These are phyloP conservation scores for Stenodera caucasica DNA, from an alignment of 2,888 invertebrate genomes.

Conservation along the genomic window DNA sequence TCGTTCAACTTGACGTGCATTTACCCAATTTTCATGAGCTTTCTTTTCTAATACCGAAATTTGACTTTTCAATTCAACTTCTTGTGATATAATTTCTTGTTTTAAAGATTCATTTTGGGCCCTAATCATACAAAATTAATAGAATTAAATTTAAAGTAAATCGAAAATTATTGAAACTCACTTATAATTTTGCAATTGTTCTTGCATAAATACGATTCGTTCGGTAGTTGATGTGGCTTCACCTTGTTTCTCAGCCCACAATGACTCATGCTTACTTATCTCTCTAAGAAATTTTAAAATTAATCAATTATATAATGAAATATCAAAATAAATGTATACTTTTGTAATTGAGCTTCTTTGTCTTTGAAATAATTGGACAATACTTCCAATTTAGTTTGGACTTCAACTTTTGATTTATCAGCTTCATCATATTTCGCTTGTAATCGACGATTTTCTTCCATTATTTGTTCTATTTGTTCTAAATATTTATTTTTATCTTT, in stretches of 20 bases:
- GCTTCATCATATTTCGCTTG: slow-evolving; percentile 65
- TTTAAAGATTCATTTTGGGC: slow-evolving; percentile 67
- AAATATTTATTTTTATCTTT: slow-evolving; percentile 56
- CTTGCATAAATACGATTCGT: slow-evolving; percentile 74
- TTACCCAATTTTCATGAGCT: slow-evolving; percentile 84
- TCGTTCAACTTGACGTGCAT: slow-evolving; percentile 78
- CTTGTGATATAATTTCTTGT: slow-evolving; percentile 84
- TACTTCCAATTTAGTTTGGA: slow-evolving; percentile 81
- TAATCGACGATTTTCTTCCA: slow-evolving; percentile 60
- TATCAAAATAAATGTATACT: slow-evolving; percentile 60
- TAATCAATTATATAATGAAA: slow-evolving; percentile 10
- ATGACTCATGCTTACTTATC: slow-evolving; percentile 71
- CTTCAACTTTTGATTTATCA: slow-evolving; percentile 74
- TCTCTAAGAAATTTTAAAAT: slow-evolving; percentile 66
- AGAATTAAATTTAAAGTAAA: slow-evolving; percentile 10
- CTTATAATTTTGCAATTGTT: slow-evolving; percentile 80
- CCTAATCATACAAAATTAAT: slow-evolving; percentile 46
- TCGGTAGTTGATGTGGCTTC: slow-evolving; percentile 80
- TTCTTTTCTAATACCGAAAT: slow-evolving; percentile 80
- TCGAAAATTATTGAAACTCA: slow-evolving; percentile 53
- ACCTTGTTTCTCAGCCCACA: slow-evolving; percentile 79
- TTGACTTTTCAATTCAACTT: slow-evolving; percentile 69
- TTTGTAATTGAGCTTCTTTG: slow-evolving; percentile 82
- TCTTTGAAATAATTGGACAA: slow-evolving; percentile 89
- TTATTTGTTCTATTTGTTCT: slow-evolving; percentile 53